Percentiles rank a stretch among this genome's conserved stretches.
Evolutionary conservation across 2,888 invertebrate genomes (phyloP).

Genomic region (Eupithecia vulgata): DNA sequence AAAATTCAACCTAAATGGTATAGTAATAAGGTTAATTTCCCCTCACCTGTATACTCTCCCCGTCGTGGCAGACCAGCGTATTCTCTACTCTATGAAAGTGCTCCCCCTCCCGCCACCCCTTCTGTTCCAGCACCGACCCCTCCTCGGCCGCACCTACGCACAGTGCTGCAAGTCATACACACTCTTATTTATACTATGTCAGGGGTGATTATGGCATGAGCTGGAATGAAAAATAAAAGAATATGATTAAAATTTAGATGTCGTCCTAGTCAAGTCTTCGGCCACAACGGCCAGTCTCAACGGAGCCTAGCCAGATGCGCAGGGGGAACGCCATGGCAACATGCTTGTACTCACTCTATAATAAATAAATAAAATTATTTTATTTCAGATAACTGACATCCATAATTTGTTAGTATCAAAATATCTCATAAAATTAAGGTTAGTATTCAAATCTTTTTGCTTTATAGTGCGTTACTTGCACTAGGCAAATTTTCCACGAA

Average conservation of each 20-base stretch:
- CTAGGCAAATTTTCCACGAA: no score
- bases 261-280: no score
- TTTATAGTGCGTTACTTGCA: no score
- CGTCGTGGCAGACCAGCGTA: constrained; percentile 93
- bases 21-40: neutral
- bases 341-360: no score
- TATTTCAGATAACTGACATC: no score
- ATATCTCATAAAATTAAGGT: no score
- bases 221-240: neutral
- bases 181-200: constrained; percentile 36
- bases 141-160: constrained; percentile 72
- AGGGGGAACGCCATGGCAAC: no score
- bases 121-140: constrained; percentile 85
- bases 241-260: neutral
- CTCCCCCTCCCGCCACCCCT: constrained; percentile 88
- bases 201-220: constrained; percentile 25
- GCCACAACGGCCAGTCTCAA: no score
- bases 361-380: no score
- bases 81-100: constrained; percentile 92
- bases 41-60: constrained; percentile 95
- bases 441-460: no score
- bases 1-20: neutral
- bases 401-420: no score
- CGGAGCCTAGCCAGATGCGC: no score
- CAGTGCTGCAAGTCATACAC: constrained; percentile 57